phyloP scores from a whole-genome alignment of 2,113 vertebrate species.

The Paramisgurnus dabryanus region DNA sequence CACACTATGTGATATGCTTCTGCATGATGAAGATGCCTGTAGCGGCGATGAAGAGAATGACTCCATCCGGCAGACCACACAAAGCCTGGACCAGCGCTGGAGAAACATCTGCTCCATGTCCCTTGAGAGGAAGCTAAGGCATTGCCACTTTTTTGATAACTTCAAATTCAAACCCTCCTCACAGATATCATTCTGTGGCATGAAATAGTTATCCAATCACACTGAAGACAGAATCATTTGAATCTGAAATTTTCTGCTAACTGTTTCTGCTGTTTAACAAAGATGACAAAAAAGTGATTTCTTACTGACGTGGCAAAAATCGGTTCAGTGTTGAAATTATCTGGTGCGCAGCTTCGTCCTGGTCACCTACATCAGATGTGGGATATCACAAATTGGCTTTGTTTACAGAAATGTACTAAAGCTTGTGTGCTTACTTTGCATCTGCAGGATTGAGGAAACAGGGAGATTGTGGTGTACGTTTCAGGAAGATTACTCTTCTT shows the following conservation, averaged over 20 bases:
- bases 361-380: no score
- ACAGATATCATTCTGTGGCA: neutral
- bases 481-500: conserved; percentile 87
- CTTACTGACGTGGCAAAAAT: no score
- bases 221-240: no score
- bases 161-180: neutral
- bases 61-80: conserved; percentile 88
- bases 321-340: no score
- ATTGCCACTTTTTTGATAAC: conserved; percentile 38
- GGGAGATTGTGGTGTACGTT: conserved; percentile 94
- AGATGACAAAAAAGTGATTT: no score
- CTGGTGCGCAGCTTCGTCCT: no score
- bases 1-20: conserved; percentile 84
- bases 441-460: conserved; percentile 89
- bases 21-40: conserved; percentile 85
- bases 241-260: no score
- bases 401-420: neutral
- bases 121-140: conserved; percentile 90
- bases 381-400: no score
- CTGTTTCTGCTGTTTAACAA: no score
- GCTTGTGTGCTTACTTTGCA: neutral
- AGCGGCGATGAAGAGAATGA: conserved; percentile 81
- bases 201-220: neutral
- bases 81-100: conserved; percentile 92
- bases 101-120: conserved; percentile 92